Conservation (phyloP, 1,140 invertebrate species). For the Theocolax elegans region DNA sequence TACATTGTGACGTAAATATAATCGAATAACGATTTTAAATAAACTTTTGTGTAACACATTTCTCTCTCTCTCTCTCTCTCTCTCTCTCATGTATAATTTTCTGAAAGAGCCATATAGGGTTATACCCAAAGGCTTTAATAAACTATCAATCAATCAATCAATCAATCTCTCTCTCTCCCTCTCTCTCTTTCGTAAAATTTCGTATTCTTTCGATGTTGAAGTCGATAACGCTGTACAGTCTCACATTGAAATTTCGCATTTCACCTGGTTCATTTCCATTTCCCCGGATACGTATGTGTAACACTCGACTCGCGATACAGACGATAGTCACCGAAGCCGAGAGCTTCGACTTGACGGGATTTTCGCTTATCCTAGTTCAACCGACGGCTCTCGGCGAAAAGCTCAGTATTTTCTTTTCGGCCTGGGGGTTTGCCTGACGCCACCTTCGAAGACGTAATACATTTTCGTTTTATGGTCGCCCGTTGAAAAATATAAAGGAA, state of each 20-base stretch:
- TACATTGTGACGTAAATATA: no score
- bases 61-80: no score
- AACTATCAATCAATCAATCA: no score
- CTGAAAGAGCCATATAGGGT: no score
- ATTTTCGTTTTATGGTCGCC: neutral
- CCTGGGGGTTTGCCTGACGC: neutral
- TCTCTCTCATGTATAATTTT: no score
- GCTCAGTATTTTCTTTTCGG: neutral
- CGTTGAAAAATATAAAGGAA: neutral
- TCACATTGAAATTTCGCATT: slow-evolving; percentile 32
- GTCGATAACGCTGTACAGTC: no score
- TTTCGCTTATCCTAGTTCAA: slow-evolving; percentile 18
- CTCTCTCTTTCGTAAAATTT: no score
- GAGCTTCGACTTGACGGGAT: slow-evolving; percentile 2
- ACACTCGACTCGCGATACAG: slow-evolving; percentile 1
- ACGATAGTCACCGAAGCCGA: slow-evolving; percentile 1
- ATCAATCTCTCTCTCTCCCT: no score
- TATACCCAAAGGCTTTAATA: no score
- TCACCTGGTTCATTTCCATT: slow-evolving; percentile 34
- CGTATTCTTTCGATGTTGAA: no score
- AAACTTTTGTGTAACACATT: no score
- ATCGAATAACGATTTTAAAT: no score
- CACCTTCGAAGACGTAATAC: neutral
- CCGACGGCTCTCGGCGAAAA: neutral
- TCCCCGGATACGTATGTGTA: neutral